phyloP scores from a whole-genome alignment of 2,797 vertebrate species.

The Gobio occitaniae region DNA sequence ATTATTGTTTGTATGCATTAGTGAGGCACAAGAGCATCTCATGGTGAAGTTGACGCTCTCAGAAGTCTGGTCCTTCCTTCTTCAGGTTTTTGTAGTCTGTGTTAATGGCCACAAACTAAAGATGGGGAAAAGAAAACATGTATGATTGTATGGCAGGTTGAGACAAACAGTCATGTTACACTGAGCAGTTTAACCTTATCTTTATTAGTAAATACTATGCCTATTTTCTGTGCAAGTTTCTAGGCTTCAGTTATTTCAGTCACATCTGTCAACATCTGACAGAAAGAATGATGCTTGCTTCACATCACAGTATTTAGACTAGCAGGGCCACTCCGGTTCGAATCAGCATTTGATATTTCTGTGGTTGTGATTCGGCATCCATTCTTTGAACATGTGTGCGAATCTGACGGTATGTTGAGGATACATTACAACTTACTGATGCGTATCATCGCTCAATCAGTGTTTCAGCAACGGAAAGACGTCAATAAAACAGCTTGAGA shows the following conservation, averaged over 20 bases:
- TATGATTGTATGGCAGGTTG: not conserved
- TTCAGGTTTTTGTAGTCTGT: slow-evolving; percentile 84
- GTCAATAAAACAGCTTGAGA: too few relatives aligned
- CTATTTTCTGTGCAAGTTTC: not conserved
- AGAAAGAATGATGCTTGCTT: too few relatives aligned
- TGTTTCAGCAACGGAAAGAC: too few relatives aligned
- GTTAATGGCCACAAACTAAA: slow-evolving; percentile 80
- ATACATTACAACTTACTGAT: too few relatives aligned
- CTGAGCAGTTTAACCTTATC: not conserved
- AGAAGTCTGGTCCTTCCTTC: slow-evolving; percentile 84
- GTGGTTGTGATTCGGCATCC: too few relatives aligned
- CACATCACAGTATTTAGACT: too few relatives aligned
- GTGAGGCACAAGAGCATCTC: not conserved
- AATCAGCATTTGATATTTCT: too few relatives aligned
- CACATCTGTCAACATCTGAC: too few relatives aligned
- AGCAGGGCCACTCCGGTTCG: too few relatives aligned
- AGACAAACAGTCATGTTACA: not conserved
- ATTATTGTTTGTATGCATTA: not conserved
- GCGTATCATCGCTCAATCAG: too few relatives aligned
- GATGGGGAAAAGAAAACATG: not conserved
- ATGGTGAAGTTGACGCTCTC: slow-evolving; percentile 28
- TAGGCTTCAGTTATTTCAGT: not conserved
- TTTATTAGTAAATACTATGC: not conserved
- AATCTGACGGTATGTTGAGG: too few relatives aligned
- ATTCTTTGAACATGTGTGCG: too few relatives aligned